Percentiles rank a stretch among this genome's conserved stretches.
phyloP scores from a whole-genome alignment of 2,888 invertebrate genomes.

The Uloborus plumipes region DNA sequence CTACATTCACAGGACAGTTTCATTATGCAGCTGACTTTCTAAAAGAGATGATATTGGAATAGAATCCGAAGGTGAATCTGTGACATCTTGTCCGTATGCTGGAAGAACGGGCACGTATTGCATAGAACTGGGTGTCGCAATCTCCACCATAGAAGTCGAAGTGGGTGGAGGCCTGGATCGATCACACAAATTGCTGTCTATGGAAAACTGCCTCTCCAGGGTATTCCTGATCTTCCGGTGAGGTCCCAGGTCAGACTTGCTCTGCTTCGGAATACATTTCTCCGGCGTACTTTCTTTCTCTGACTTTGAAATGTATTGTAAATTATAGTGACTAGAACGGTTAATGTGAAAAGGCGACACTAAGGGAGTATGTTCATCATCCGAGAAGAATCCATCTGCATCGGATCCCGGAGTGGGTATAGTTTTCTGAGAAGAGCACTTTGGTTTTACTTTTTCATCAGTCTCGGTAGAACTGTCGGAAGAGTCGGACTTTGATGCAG shows the following conservation, averaged over 20 bases:
- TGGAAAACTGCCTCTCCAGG: slow-evolving; percentile 53
- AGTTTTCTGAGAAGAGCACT: slow-evolving; percentile 16
- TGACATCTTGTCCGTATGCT: slow-evolving; percentile 51
- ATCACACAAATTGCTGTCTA: slow-evolving; percentile 57
- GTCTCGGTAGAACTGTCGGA: slow-evolving; percentile 52
- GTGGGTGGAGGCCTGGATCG: slow-evolving; percentile 46
- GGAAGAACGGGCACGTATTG: slow-evolving; percentile 42
- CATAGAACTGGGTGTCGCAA: slow-evolving; percentile 20
- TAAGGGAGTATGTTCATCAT: slow-evolving; percentile 64
- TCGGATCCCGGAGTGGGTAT: slow-evolving; percentile 35
- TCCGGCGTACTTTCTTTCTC: slow-evolving; percentile 60
- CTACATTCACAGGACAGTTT: slow-evolving; percentile 33
- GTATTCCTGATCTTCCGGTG: slow-evolving; percentile 32
- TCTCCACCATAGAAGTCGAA: slow-evolving; percentile 60
- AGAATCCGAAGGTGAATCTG: slow-evolving; percentile 48
- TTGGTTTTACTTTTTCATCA: slow-evolving; percentile 43
- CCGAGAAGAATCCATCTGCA: slow-evolving; percentile 56
- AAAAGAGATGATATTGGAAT: slow-evolving; percentile 21
- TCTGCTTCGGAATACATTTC: slow-evolving; percentile 54
- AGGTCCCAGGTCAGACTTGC: slow-evolving; percentile 34
- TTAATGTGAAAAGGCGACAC: slow-evolving; percentile 60
- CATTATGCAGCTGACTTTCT: slow-evolving; percentile 53
- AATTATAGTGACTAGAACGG: slow-evolving; percentile 56
- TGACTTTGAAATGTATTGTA: slow-evolving; percentile 39
- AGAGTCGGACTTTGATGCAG: slow-evolving; percentile 40